Percentiles rank a stretch among this genome's conserved stretches.
Evolutionary conservation across 1,140 invertebrate genomes (phyloP).

Genomic region (Plodia interpunctella): DNA sequence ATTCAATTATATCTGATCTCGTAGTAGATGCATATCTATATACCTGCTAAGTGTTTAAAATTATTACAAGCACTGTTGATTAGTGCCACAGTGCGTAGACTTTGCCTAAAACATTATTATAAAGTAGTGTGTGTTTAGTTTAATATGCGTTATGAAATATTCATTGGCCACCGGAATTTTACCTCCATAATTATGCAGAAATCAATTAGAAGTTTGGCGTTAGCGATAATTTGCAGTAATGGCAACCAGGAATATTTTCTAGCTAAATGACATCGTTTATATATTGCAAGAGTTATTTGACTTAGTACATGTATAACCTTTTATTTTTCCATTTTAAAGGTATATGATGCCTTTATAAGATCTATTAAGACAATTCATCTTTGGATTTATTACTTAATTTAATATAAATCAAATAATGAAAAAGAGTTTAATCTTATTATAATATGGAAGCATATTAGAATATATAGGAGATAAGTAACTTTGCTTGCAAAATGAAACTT

Average conservation of each 20-base stretch:
- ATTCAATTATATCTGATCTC: not conserved
- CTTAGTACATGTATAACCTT: too few relatives aligned
- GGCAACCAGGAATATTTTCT: slow-evolving; percentile 14
- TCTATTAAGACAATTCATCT: too few relatives aligned
- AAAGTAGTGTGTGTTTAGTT: not conserved
- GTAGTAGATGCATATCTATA: not conserved
- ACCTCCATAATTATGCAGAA: slow-evolving; percentile 60
- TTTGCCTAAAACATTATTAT: not conserved
- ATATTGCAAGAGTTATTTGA: too few relatives aligned
- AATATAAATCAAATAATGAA: too few relatives aligned
- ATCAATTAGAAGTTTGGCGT: slow-evolving; percentile 44
- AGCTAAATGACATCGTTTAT: not conserved
- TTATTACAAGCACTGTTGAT: not conserved
- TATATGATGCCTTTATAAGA: too few relatives aligned
- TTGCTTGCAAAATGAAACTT: too few relatives aligned
- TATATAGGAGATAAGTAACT: too few relatives aligned
- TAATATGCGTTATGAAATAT: slow-evolving; percentile 63
- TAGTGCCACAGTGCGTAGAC: not conserved
- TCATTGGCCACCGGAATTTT: slow-evolving; percentile 64
- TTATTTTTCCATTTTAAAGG: too few relatives aligned
- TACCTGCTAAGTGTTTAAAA: not conserved
- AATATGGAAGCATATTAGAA: too few relatives aligned
- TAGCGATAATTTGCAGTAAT: slow-evolving; percentile 41
- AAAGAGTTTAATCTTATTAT: too few relatives aligned
- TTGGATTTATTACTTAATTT: too few relatives aligned